Evolutionary conservation across 1,140 invertebrate species (phyloP).

Genomic region (Papilio glaucus): DNA sequence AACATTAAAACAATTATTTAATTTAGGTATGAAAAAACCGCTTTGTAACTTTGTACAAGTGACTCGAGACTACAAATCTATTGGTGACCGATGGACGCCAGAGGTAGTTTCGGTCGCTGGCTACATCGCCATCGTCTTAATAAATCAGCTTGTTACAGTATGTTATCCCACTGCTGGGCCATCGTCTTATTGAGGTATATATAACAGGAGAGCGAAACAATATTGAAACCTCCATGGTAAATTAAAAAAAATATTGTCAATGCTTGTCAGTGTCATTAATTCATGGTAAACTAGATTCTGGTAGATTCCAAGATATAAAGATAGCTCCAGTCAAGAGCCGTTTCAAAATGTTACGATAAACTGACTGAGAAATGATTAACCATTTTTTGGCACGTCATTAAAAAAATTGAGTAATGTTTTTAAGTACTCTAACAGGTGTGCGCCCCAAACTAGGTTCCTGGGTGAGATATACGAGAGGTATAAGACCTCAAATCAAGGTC

Average conservation of each 20-base stretch:
- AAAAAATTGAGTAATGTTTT: slow-evolving; percentile 45
- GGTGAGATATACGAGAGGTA: slow-evolving; percentile 50
- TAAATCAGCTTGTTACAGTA: no score
- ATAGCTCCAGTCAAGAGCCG: not conserved
- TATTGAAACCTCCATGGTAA: not conserved
- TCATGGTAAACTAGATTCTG: slow-evolving; percentile 25
- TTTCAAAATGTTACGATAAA: slow-evolving; percentile 11
- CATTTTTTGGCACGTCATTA: not conserved
- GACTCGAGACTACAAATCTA: no score
- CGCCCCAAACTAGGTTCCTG: slow-evolving; percentile 48
- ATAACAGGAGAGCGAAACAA: no score
- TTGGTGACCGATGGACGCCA: no score
- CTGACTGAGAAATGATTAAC: not conserved
- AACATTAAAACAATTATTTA: no score
- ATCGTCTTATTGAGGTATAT: no score
- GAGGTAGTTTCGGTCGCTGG: no score
- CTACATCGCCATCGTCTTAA: no score
- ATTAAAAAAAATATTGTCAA: not conserved
- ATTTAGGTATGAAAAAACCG: no score
- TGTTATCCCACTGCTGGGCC: no score
- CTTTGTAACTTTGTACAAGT: no score
- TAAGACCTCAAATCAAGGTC: slow-evolving; percentile 63
- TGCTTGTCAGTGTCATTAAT: slow-evolving; percentile 12
- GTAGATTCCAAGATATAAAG: no score
- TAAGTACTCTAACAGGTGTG: slow-evolving; percentile 43